Evolutionary conservation across 2,797 vertebrate species (phyloP), one percentile per base, ranked within the genome.

Genomic region (Myotis findleyi): DNA sequence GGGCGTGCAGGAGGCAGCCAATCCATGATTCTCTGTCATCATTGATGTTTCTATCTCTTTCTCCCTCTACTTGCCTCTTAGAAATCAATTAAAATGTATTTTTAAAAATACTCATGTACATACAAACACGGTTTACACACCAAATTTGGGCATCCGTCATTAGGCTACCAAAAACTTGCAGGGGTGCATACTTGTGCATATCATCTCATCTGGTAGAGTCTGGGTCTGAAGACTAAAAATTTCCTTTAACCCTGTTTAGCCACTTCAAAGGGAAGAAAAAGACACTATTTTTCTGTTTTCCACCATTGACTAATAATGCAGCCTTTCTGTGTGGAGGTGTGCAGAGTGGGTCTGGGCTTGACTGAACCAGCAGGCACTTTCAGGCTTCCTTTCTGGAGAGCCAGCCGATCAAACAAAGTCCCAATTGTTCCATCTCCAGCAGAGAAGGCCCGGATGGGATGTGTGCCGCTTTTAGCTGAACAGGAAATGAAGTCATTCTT

Each of bases 401-500:
- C 47, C 47, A 11, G 10, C 77, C 4, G n/a, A 93, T 75, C 55
- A 95, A 84, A 95, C 97, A 97, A 91, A 97, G 95, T 92, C 84
- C 86, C 64, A 38, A 95, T 98, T 98, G 98, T 98, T 97, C 95
- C 94, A 93, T 97, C 86, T 97, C 98, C 94, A 83, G 81, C 98
- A 97, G 96, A 97, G 98, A 97, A 95, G 97, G 87, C 89, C 93
- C 51, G 95, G 94, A 92, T 97, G 97, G 98, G 97, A 97, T 90
- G 84, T 92, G 97, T 98, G 98, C 98, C 97, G 98, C 95, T 98
- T 98, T 96, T 95, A 98, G 97, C 96, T 95, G 89, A 93, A 88
- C 17, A 97, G 98, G 98, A 98, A 98, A 97, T 98, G 97, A 98
- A 98, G 97, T 98, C 94, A 98, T 98, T 95, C 89, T 97, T 97